Evolutionary conservation across 2,113 vertebrate species (phyloP).

Genomic region (Turdus rufiventris): DNA sequence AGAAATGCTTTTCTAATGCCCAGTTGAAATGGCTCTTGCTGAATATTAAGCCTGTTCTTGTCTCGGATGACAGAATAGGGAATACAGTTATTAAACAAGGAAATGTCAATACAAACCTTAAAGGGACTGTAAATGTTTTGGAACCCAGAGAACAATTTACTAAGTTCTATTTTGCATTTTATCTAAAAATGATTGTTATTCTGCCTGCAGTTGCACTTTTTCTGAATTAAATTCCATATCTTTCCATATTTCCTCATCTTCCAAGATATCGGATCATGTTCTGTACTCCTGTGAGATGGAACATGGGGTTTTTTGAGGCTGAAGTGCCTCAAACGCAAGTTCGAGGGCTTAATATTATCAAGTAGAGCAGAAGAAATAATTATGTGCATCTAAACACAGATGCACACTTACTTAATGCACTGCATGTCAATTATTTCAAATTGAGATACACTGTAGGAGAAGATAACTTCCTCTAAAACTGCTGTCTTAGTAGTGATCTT

Average conservation of each 20-base stretch:
- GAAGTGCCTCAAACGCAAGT: not conserved
- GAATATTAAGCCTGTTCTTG: not conserved
- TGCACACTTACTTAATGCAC: not conserved
- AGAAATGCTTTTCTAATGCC: slow-evolving; percentile 12
- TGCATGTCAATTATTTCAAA: not conserved
- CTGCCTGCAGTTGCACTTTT: not conserved
- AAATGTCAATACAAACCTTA: not conserved
- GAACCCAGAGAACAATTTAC: not conserved
- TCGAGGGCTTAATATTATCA: not conserved
- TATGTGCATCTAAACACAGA: not conserved
- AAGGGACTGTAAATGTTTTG: not conserved
- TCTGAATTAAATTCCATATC: not conserved
- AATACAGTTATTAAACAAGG: not conserved
- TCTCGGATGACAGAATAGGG: not conserved
- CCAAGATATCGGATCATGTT: not conserved
- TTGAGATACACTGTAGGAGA: not conserved
- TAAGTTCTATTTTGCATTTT: not conserved
- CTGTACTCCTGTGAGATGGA: not conserved
- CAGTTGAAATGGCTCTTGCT: not conserved
- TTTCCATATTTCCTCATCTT: not conserved
- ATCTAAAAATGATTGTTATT: not conserved
- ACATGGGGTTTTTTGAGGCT: not conserved
- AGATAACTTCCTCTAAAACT: not conserved
- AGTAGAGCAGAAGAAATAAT: not conserved
- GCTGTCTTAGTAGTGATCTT: not conserved